These are phyloP conservation scores for Platyura marginata DNA, from an alignment of 1,140 invertebrate species.

Conservation along the genomic window DNA sequence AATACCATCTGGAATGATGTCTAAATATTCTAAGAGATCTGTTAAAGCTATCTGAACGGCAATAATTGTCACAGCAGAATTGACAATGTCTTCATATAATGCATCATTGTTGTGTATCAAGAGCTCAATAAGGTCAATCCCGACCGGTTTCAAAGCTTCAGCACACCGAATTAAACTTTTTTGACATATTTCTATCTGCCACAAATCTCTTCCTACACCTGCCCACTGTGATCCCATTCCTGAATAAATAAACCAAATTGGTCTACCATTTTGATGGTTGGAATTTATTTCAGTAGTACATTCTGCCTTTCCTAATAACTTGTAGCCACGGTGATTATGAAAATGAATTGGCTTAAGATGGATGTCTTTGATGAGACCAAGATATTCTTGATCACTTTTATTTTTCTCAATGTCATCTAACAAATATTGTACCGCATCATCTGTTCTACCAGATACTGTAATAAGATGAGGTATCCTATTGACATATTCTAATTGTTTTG, in stretches of 20 bases:
- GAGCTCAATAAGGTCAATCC: slow-evolving; percentile 61
- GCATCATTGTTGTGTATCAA: slow-evolving; percentile 52
- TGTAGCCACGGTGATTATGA: slow-evolving; percentile 20
- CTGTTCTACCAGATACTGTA: slow-evolving; percentile 32
- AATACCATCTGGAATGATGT: slow-evolving; percentile 62
- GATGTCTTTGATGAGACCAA: slow-evolving; percentile 32
- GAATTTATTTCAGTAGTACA: slow-evolving; percentile 29
- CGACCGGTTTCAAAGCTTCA: slow-evolving; percentile 46
- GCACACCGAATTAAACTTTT: slow-evolving; percentile 33
- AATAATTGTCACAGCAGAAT: slow-evolving; percentile 85
- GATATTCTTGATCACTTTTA: slow-evolving; percentile 33
- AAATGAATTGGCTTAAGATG: slow-evolving; percentile 32
- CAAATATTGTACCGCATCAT: slow-evolving; percentile 45
- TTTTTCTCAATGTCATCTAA: slow-evolving; percentile 41
- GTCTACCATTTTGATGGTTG: too few species aligned
- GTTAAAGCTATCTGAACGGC: slow-evolving; percentile 76
- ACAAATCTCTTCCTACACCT: slow-evolving; percentile 50
- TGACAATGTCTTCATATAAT: slow-evolving; percentile 62
- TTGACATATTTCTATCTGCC: slow-evolving; percentile 32
- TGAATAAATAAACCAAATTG: slow-evolving; percentile 76
- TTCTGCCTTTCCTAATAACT: slow-evolving; percentile 19
- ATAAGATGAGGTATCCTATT: slow-evolving; percentile 32
- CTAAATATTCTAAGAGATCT: slow-evolving; percentile 49
- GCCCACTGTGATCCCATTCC: slow-evolving; percentile 84
- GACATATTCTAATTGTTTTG: slow-evolving; percentile 28